Conservation (phyloP, 2,888 invertebrate genomes). For the Cataglyphis livida region DNA sequence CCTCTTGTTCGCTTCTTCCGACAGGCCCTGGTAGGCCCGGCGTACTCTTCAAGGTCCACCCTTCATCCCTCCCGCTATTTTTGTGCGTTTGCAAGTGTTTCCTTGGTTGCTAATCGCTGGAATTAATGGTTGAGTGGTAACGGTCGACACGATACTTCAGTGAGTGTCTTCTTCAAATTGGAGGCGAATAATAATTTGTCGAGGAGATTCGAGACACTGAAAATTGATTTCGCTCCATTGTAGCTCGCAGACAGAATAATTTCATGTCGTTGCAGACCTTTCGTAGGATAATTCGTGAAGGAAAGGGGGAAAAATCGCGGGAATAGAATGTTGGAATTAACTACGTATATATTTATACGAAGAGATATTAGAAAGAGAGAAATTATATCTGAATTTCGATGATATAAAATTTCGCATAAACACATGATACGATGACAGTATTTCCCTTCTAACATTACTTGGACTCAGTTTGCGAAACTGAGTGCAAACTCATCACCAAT, state of each 20-base stretch:
- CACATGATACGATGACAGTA: not conserved
- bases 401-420: not conserved
- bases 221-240: slow-evolving; percentile 29
- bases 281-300: not conserved
- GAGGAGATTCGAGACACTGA: slow-evolving; percentile 27
- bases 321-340: not conserved
- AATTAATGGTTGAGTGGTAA: not conserved
- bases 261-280: slow-evolving; percentile 34
- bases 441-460: not conserved
- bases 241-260: slow-evolving; percentile 11
- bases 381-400: not conserved
- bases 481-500: slow-evolving; percentile 21
- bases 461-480: slow-evolving; percentile 7
- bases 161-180: not conserved
- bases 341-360: not conserved
- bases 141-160: slow-evolving; percentile 11
- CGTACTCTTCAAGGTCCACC: slow-evolving; percentile 61
- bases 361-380: slow-evolving; percentile 1
- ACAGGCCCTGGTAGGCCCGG: slow-evolving; percentile 59
- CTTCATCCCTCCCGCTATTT: slow-evolving; percentile 66
- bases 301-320: not conserved
- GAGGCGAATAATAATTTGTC: slow-evolving; percentile 5
- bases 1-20: slow-evolving; percentile 37
- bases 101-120: not conserved
- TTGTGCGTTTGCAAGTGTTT: slow-evolving; percentile 31